phyloP scores from a whole-genome alignment of 2,113 vertebrate species.

The Cyanoderma ruficeps region DNA sequence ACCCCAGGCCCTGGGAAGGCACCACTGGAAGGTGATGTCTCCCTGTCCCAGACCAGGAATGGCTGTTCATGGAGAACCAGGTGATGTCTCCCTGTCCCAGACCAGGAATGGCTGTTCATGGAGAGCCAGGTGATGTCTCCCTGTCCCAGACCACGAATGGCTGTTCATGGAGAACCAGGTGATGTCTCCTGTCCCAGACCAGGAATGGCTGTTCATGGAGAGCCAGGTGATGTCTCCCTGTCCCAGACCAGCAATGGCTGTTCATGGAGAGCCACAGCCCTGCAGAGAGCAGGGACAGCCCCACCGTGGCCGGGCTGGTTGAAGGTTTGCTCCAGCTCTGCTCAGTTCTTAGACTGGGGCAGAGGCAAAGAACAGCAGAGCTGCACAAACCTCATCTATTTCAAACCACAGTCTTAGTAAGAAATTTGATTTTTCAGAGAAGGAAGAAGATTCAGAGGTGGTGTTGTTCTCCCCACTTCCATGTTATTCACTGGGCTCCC shows the following conservation, averaged over 20 bases:
- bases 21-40: not conserved
- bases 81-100: not conserved
- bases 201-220: not conserved
- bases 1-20: not conserved
- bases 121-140: not conserved
- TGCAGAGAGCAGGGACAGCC: not conserved
- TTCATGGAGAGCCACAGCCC: not conserved
- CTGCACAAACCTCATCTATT: not conserved
- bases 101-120: not conserved
- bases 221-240: not conserved
- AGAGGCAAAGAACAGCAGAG: not conserved
- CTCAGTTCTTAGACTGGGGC: not conserved
- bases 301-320: fast-evolving
- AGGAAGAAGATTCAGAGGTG: not conserved
- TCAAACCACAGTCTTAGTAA: not conserved
- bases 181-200: not conserved
- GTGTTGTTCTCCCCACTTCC: not conserved
- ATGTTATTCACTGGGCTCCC: not conserved
- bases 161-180: not conserved
- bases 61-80: not conserved
- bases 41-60: not conserved
- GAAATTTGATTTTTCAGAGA: not conserved
- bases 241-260: not conserved
- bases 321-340: not conserved
- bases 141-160: not conserved